Percentiles rank a stretch among this genome's conserved stretches.
Evolutionary conservation across 2,888 invertebrate genomes (phyloP).

Genomic region (Psylliodes chrysocephalus): DNA sequence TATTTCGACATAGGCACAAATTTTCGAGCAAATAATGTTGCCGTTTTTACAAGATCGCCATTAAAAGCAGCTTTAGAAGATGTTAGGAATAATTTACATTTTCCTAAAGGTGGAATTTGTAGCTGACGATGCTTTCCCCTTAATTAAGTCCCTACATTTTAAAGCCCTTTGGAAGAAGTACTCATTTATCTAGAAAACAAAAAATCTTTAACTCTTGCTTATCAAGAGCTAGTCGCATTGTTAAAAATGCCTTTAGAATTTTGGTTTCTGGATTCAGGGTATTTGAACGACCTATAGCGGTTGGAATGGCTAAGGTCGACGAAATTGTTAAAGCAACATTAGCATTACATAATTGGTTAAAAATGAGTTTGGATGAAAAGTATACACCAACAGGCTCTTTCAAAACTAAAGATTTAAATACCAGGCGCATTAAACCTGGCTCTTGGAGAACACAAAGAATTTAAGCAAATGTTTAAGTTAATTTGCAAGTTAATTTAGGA

Average conservation of each 20-base stretch:
- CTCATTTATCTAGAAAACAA: no score
- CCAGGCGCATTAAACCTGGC: slow-evolving; percentile 35
- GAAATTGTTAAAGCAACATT: slow-evolving; percentile 27
- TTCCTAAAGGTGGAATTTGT: slow-evolving; percentile 32
- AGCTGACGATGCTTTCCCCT: slow-evolving; percentile 23
- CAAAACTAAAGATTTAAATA: slow-evolving; percentile 32
- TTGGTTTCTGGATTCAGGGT: slow-evolving; percentile 31
- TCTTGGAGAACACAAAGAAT: slow-evolving; percentile 41
- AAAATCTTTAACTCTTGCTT: slow-evolving; percentile 33
- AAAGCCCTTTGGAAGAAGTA: no score
- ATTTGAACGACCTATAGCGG: slow-evolving; percentile 18
- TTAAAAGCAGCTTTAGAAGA: slow-evolving; percentile 39
- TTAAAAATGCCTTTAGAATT: no score
- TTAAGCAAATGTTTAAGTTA: slow-evolving; percentile 36
- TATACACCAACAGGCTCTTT: no score
- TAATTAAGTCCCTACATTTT: slow-evolving; percentile 17
- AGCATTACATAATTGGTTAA: no score
- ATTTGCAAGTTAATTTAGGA: no score
- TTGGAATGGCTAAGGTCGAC: slow-evolving; percentile 29
- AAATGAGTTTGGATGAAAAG: slow-evolving; percentile 32
- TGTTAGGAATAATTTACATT: slow-evolving; percentile 38
- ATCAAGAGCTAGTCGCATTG: no score
- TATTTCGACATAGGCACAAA: slow-evolving; percentile 35
- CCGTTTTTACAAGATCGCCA: slow-evolving; percentile 17
- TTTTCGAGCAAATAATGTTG: no score